These are phyloP conservation scores for Psylliodes chrysocephalus DNA, from an alignment of 2,888 invertebrate species.

Conservation along the genomic window DNA sequence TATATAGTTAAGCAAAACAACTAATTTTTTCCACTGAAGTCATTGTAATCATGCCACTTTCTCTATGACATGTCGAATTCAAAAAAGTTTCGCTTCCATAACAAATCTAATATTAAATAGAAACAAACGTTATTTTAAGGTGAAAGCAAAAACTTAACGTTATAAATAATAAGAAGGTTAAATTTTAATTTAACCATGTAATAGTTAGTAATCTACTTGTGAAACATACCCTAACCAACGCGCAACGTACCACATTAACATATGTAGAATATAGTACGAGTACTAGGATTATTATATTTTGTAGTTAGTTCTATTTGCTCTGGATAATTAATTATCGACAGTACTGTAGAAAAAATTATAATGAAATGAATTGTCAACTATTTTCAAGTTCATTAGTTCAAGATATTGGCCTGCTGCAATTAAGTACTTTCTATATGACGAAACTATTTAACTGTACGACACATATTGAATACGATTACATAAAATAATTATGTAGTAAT, in stretches of 20 bases:
- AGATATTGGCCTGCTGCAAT: conserved; percentile 1
- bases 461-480: neutral
- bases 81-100: neutral
- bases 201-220: neutral
- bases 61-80: neutral
- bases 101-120: neutral
- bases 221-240: neutral
- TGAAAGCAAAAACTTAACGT: neutral
- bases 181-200: neutral
- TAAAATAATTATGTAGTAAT: neutral
- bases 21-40: no score
- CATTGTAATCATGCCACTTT: no score
- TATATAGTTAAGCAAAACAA: no score
- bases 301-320: no score
- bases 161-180: neutral
- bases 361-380: neutral
- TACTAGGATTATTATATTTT: no score
- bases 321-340: no score
- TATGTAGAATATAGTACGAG: no score
- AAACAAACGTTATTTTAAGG: neutral
- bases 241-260: neutral
- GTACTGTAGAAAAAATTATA: no score
- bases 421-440: conserved; percentile 10
- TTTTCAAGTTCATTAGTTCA: neutral
- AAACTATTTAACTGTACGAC: neutral